Percentiles rank a stretch among this genome's conserved stretches.
Conservation (phyloP, 1,140 invertebrate species). For the Sarcophaga peregrina region DNA sequence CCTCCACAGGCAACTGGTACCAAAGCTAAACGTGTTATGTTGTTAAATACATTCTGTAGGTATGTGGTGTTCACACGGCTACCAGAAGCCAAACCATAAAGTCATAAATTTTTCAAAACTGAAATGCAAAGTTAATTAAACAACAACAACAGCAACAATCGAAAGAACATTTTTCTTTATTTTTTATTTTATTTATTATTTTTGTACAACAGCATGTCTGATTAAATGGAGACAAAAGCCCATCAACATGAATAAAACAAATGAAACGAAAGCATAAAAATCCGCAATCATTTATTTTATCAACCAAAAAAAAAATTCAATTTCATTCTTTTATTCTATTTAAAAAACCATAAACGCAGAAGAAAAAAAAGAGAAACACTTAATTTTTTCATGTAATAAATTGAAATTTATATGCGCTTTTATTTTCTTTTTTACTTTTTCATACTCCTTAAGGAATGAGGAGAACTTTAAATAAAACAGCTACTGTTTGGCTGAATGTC, state of each 20-base stretch:
- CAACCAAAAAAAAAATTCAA: not conserved
- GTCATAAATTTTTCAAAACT: slow-evolving; percentile 11
- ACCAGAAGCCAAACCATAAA: not conserved
- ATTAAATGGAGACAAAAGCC: slow-evolving; percentile 17
- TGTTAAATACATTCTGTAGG: not conserved
- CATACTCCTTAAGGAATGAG: not conserved
- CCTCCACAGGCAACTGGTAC: not conserved
- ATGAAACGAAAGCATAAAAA: not conserved
- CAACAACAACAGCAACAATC: not conserved
- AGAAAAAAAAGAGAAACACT: too few species aligned
- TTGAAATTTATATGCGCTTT: not conserved
- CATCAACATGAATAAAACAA: not conserved
- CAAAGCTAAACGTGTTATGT: too few species aligned
- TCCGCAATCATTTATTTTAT: not conserved
- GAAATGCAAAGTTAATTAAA: not conserved
- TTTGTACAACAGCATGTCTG: slow-evolving; percentile 8
- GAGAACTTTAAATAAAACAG: not conserved
- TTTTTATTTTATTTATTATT: too few species aligned
- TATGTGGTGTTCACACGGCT: not conserved
- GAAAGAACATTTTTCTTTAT: too few species aligned
- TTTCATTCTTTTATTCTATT: not conserved
- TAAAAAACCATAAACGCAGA: not conserved
- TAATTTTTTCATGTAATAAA: not conserved
- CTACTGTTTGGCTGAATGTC: not conserved
- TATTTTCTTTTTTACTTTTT: not conserved